Evolutionary conservation across 2,888 invertebrate species (phyloP).

Genomic region (Mesopsocus fuscifrons): DNA sequence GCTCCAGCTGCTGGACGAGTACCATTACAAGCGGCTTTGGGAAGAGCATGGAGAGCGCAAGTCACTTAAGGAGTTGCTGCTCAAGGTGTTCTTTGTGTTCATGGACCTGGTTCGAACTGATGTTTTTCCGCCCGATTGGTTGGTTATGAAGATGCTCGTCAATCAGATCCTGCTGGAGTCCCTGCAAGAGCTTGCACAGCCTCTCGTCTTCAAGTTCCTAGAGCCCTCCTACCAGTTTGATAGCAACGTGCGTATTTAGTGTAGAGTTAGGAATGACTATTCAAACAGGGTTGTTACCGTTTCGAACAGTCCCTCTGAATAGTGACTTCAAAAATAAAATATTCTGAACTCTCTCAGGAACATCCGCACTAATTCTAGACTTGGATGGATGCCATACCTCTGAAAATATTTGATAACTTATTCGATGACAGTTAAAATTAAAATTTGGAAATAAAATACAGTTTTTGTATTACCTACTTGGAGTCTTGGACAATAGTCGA

Average conservation of each 20-base stretch:
- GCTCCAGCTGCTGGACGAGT: conserved; percentile 68
- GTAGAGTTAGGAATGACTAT: too few species aligned
- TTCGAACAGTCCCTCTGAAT: too few species aligned
- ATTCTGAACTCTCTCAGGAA: conserved; percentile 3
- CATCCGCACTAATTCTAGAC: conserved; percentile 4
- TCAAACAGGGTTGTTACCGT: too few species aligned
- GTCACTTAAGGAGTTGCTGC: conserved; percentile 68
- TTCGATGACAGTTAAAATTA: too few species aligned
- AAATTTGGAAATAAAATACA: conserved; percentile 4
- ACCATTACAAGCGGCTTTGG: conserved; percentile 74
- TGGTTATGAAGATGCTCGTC: conserved; percentile 71
- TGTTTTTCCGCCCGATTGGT: conserved; percentile 79
- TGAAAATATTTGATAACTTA: conserved; percentile 5
- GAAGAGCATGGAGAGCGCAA: conserved; percentile 59
- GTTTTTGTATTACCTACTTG: conserved; percentile 12
- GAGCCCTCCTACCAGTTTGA: conserved; percentile 52
- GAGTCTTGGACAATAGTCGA: conserved; percentile 7
- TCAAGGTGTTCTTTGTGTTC: conserved; percentile 62
- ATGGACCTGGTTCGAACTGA: conserved; percentile 57
- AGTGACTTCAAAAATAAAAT: too few species aligned
- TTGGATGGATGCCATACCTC: background rate
- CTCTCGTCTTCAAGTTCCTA: conserved; percentile 64
- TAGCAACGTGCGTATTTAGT: too few species aligned
- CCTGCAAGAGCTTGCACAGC: conserved; percentile 72
- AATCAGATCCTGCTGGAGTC: conserved; percentile 72